Percentiles rank a stretch among this genome's conserved stretches.
Evolutionary conservation across 2,888 invertebrate genomes (phyloP).

Genomic region (Lithophane semibrunnea): DNA sequence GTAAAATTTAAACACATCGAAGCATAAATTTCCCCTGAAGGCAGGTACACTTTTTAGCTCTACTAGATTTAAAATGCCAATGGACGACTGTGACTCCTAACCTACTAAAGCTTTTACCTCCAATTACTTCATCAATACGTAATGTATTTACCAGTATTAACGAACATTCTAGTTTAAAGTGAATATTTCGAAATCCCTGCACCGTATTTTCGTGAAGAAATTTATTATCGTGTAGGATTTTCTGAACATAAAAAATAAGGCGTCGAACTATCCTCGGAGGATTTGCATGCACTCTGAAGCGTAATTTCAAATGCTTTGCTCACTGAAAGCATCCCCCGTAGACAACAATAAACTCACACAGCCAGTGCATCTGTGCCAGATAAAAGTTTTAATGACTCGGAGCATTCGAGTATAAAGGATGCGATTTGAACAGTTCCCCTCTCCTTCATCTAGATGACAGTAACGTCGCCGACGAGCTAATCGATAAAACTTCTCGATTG

Average conservation of each 20-base stretch:
- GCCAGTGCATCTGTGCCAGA: slow-evolving; percentile 79
- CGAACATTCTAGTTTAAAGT: not conserved
- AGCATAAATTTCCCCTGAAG: slow-evolving; percentile 28
- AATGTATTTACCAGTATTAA: slow-evolving; percentile 3
- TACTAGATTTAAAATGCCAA: slow-evolving; percentile 40
- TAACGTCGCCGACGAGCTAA: slow-evolving; percentile 72
- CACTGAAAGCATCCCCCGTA: slow-evolving; percentile 76
- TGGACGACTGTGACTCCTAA: slow-evolving; percentile 42
- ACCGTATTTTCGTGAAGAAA: slow-evolving; percentile 6
- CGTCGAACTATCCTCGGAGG: slow-evolving; percentile 53
- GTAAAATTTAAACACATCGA: slow-evolving; percentile 19
- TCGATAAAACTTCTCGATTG: slow-evolving; percentile 81
- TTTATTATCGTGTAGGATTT: slow-evolving; percentile 21
- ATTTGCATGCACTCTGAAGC: slow-evolving; percentile 73
- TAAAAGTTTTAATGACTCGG: slow-evolving; percentile 84
- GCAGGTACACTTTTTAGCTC: slow-evolving; percentile 20
- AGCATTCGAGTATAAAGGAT: slow-evolving; percentile 78
- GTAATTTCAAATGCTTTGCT: slow-evolving; percentile 77
- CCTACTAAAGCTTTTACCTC: slow-evolving; percentile 37
- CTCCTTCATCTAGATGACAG: slow-evolving; percentile 74
- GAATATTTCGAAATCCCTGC: slow-evolving; percentile 5
- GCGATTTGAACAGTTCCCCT: slow-evolving; percentile 71
- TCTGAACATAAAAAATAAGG: slow-evolving; percentile 49
- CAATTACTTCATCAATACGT: slow-evolving; percentile 34
- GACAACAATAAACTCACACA: slow-evolving; percentile 78